Evolutionary conservation across 2,113 vertebrate genomes (phyloP).

Genomic region (Gobius niger): DNA sequence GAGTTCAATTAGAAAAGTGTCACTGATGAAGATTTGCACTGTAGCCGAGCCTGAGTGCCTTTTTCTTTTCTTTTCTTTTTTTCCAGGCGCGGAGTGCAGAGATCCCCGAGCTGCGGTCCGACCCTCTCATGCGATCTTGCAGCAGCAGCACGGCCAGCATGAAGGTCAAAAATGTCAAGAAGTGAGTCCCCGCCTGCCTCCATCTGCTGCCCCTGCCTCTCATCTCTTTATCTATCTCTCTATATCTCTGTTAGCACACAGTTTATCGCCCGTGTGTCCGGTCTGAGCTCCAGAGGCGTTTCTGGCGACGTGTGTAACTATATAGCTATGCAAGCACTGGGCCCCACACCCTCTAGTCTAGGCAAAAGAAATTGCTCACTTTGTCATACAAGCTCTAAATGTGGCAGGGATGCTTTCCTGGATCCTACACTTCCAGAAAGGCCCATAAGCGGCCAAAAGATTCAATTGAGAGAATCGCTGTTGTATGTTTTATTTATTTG

Average conservation of each 20-base stretch:
- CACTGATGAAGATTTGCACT: slow-evolving; percentile 6
- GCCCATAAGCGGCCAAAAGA: too few relatives aligned
- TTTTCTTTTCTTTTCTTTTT: slow-evolving; percentile 30
- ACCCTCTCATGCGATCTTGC: slow-evolving; percentile 85
- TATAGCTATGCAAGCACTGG: too few relatives aligned
- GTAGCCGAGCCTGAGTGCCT: slow-evolving; percentile 6
- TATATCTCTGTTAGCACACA: slow-evolving; percentile 21
- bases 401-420: too few relatives aligned
- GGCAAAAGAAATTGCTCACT: too few relatives aligned
- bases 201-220: slow-evolving; percentile 15
- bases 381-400: too few relatives aligned
- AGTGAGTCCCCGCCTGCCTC: slow-evolving; percentile 79
- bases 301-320: too few relatives aligned
- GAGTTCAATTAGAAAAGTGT: slow-evolving; percentile 1
- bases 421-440: too few relatives aligned
- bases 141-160: slow-evolving; percentile 94
- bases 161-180: slow-evolving; percentile 97
- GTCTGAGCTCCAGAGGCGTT: not conserved
- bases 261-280: slow-evolving; percentile 25
- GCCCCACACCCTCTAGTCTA: too few relatives aligned
- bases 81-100: slow-evolving; percentile 93
- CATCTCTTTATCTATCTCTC: slow-evolving; percentile 14
- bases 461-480: too few relatives aligned
- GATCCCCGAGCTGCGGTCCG: slow-evolving; percentile 86
- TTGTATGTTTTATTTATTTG: too few relatives aligned